Base-by-base conservation (phyloP, 2,113 vertebrate genomes). In the Brachypodius melanocephalos region DNA sequence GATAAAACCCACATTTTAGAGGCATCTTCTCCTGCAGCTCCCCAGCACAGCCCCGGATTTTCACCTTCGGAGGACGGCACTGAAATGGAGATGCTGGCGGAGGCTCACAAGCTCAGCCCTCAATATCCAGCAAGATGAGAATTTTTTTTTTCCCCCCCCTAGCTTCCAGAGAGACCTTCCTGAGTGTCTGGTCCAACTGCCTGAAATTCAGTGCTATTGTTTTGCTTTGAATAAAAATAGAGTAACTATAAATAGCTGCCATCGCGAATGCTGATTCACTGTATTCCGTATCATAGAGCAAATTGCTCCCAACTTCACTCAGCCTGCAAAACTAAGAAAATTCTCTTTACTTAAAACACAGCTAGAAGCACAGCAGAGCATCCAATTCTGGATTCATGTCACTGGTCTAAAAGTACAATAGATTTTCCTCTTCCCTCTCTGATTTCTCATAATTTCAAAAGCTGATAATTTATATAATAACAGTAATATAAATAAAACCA, bases 211-310 rank as follows among this genome's bases (percentile, higher is more conserved):
- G 82, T 43, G 82, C 93, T 95, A 95, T 93, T 95, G 92, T 96
- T 95, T 96, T 83, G 46, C 67, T 93, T 83, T 36, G 71, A 91
- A 76, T 80, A 94, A 95, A 97, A 97, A 96, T 86, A 96, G 88
- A 80, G 79, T 12, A 31, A 49, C 90, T 90, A 90, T 90, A 88
- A 95, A 96, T 88, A 93, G 92, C 55, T 85, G 82, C 69, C 95
- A 88, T 65, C 3, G 6, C 24, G 0, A 94, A 95, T 88, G 92
- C 96, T 96, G 95, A 97, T 93, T 93, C 96, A 95, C 69, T 92
- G 81, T 69, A 88, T 62, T 91, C 88, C 42, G 16, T 88, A 92
- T 77, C 90, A 43, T 69, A 62, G 45, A 40, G 88, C 72, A 83
- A 94, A 95, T 4, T 85, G 85, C 72, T 93, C 73, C 90, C 42